Percentiles rank a stretch among this genome's conserved stretches.
phyloP scores from a whole-genome alignment of 2,888 invertebrate species.

The Agrochola lychnidis region DNA sequence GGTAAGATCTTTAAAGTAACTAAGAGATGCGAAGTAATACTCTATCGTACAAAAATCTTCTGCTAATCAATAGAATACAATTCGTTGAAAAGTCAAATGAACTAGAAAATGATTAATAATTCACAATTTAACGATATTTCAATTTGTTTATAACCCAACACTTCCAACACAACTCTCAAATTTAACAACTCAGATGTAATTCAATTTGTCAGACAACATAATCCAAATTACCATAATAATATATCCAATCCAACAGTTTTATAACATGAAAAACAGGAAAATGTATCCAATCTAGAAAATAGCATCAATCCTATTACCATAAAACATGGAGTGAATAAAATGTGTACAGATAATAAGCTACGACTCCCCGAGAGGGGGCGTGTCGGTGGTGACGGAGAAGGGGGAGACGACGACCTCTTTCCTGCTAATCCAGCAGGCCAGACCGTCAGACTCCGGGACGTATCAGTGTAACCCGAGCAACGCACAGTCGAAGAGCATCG shows the following conservation, averaged over 20 bases:
- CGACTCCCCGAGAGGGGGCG: conserved; percentile 97
- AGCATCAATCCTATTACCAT: conserved; percentile 69
- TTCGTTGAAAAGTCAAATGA: neutral
- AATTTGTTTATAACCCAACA: conserved; percentile 28
- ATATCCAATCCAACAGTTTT: conserved; percentile 64
- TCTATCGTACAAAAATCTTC: neutral
- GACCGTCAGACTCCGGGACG: conserved; percentile 96
- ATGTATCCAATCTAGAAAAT: conserved; percentile 70
- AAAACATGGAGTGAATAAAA: conserved; percentile 67
- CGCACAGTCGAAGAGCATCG: conserved; percentile 97
- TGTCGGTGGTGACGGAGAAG: conserved; percentile 97
- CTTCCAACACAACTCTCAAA: conserved; percentile 18
- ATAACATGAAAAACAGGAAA: conserved; percentile 68
- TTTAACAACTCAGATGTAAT: conserved; percentile 66
- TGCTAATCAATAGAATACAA: neutral
- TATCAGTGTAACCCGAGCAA: conserved; percentile 98
- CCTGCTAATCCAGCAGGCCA: conserved; percentile 96
- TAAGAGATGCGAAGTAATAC: neutral
- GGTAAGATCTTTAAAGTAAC: conserved; percentile 90
- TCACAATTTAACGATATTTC: neutral
- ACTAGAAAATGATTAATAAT: neutral
- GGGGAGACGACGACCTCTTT: conserved; percentile 97
- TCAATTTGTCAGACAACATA: conserved; percentile 55
- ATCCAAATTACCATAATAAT: conserved; percentile 63
- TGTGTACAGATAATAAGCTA: conserved; percentile 96